Percentiles rank a stretch among this genome's conserved stretches.
These are phyloP conservation scores for Argentina silus DNA, from an alignment of 2,797 vertebrate genomes.

Conservation along the genomic window DNA sequence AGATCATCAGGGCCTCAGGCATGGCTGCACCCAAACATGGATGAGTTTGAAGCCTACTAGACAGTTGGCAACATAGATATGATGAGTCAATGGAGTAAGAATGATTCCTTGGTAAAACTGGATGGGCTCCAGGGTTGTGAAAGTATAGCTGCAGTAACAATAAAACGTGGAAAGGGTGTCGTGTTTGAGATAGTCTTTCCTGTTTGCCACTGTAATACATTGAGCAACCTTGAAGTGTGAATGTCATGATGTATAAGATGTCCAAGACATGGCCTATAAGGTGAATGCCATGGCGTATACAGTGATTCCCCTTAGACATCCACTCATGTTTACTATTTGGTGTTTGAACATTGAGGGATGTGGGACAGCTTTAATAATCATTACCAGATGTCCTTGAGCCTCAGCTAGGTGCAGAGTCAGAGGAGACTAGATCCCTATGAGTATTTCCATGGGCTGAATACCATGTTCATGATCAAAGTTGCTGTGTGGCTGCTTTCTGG, in stretches of 20 bases:
- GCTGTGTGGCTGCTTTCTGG: no score
- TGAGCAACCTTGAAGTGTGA: not conserved
- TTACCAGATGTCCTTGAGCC: slow-evolving; percentile 25
- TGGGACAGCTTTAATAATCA: not conserved
- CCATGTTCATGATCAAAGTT: not conserved
- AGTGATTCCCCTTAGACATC: no score
- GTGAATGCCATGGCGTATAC: no score
- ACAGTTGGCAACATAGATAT: no score
- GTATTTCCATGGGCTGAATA: not conserved
- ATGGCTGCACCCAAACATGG: no score
- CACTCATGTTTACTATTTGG: no score
- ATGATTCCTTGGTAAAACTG: no score
- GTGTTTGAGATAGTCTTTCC: not conserved
- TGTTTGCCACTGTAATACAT: not conserved
- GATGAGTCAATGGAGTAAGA: no score
- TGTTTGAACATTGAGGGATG: no score
- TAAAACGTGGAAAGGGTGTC: not conserved
- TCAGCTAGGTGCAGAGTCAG: not conserved
- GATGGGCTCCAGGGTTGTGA: not conserved
- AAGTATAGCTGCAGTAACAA: not conserved
- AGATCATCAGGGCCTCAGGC: no score
- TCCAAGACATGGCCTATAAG: not conserved
- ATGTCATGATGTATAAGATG: not conserved
- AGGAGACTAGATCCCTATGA: not conserved
- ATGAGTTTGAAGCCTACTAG: no score